Base-by-base conservation (phyloP, 2,888 invertebrate species). In the Heliconius erato region DNA sequence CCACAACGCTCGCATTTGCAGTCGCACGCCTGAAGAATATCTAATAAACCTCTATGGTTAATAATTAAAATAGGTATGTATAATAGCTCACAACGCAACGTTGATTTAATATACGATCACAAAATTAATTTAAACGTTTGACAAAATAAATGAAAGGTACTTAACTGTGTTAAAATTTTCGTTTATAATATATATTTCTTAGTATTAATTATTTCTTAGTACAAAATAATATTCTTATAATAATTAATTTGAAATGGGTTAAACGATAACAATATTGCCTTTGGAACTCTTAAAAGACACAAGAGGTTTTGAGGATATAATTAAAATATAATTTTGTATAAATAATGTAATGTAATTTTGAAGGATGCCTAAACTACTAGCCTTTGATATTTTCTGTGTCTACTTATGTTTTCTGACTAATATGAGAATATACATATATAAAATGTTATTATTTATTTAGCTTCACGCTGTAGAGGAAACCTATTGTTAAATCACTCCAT, bases 61-160 rank as follows among this genome's bases (percentile, higher is more conserved):
- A 49, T 49, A 19, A 49, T 16, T 49, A 19, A 49, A 49, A 49
- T 16, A 9, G 11, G 40, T 40, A 44, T 14, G 35, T 26, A n/a
- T n/a, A n/a, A 44, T 44, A 44, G 16, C 44, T 71, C n/a, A 26
- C n/a, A 65, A 23, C 19, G 9, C 59, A 59, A 35, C 32, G 35
- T 63, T 32, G 35, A 23, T 76, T 63, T 76, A 76, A 59, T 59
- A 76, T 63, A 19, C 19, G 26, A 44, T 79, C 59, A 72, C 72
- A 79, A 79, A 72, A 44, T 79, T 79, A 79, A 79, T 79, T 72
- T 79, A 23, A 79, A 14, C 59, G 71, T 63, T 72, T 79, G 26
- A 35, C 44, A 78, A 67, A 77, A 65, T 77, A 67, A 78, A 67
- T 78, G 78, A 78, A 65, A 67, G 44, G 65, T 44, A n/a, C 78